These are phyloP conservation scores for Eriocheir sinensis DNA, from an alignment of 1,140 invertebrate genomes.

Conservation along the genomic window DNA sequence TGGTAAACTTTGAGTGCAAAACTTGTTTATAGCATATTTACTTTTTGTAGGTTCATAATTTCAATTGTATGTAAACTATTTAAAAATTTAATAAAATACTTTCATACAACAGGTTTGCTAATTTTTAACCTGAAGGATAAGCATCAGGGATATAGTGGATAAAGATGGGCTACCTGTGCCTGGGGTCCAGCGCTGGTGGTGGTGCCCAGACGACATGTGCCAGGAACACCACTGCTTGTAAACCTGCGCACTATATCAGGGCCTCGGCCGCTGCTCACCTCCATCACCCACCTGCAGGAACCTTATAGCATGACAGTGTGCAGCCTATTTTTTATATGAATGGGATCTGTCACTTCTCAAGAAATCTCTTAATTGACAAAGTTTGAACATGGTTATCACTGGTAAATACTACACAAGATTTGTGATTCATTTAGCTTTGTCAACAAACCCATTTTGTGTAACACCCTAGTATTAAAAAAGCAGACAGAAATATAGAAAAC, in stretches of 20 bases:
- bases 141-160: background rate
- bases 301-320: too few relatives aligned
- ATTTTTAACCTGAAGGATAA: background rate
- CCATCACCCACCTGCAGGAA: slow-evolving; percentile 91
- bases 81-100: background rate
- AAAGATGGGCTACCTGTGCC: slow-evolving; percentile 83
- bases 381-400: too few relatives aligned
- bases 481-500: too few relatives aligned
- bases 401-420: too few relatives aligned
- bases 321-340: too few relatives aligned
- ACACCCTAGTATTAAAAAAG: too few relatives aligned
- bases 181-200: slow-evolving; percentile 86
- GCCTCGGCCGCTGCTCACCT: slow-evolving; percentile 86
- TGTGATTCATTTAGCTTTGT: too few relatives aligned
- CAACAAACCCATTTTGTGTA: too few relatives aligned
- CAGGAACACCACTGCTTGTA: slow-evolving; percentile 85
- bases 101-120: background rate
- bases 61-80: too few relatives aligned
- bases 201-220: slow-evolving; percentile 87
- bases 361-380: too few relatives aligned
- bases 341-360: too few relatives aligned
- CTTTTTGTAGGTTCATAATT: too few relatives aligned
- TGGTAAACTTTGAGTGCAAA: background rate
- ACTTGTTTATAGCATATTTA: background rate
- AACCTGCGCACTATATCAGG: slow-evolving; percentile 86